These are phyloP conservation scores for Limnephilus rhombicus DNA, from an alignment of 2,888 invertebrate genomes.

Conservation along the genomic window DNA sequence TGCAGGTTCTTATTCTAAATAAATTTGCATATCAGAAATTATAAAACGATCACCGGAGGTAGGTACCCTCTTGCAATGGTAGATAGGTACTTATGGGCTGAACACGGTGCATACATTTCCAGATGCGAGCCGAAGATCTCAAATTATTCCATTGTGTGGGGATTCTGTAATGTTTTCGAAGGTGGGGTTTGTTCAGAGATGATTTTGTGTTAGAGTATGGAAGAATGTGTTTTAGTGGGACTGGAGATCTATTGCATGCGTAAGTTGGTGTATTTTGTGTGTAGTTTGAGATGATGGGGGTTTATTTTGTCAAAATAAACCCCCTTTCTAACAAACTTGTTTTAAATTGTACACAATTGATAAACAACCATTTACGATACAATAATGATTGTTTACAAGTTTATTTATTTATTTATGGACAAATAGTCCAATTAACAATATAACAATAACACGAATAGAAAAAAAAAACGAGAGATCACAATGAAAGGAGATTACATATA, in stretches of 20 bases:
- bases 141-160: background rate
- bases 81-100: background rate
- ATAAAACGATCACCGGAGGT: constrained; percentile 31
- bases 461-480: too few relatives aligned
- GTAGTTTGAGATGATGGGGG: too few relatives aligned
- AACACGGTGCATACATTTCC: constrained; percentile 9
- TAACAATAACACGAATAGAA: too few relatives aligned
- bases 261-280: background rate
- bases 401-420: too few relatives aligned
- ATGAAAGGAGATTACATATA: too few relatives aligned
- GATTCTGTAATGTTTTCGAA: background rate
- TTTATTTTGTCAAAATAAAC: too few relatives aligned
- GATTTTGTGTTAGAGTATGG: background rate
- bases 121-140: constrained; percentile 7
- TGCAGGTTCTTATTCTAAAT: constrained; percentile 39
- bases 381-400: too few relatives aligned
- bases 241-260: background rate
- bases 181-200: background rate
- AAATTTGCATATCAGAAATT: constrained; percentile 52
- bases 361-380: too few relatives aligned
- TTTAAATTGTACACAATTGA: too few relatives aligned
- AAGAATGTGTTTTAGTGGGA: background rate
- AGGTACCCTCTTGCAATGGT: background rate
- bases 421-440: too few relatives aligned
- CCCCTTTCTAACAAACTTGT: too few relatives aligned